Percentiles rank a stretch among this genome's conserved stretches.
Conservation (phyloP, 2,888 invertebrate species). For the Sepiola atlantica region DNA sequence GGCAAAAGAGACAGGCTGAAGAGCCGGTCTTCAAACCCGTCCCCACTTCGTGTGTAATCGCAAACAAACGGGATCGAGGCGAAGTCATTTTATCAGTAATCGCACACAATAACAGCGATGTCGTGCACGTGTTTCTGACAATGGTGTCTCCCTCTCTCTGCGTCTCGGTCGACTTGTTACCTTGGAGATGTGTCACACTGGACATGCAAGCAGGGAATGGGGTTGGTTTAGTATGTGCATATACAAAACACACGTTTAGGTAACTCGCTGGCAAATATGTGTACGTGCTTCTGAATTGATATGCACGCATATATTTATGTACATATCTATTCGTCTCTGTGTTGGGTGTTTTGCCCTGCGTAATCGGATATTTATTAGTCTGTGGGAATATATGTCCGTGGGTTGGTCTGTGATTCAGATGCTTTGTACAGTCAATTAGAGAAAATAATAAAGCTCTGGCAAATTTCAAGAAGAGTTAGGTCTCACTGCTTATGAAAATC, state of each 20-base stretch:
- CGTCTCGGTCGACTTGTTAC: conserved; percentile 32
- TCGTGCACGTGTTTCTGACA: conserved; percentile 32
- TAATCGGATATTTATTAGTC: not conserved
- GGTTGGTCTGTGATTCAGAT: not conserved
- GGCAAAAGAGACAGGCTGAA: not conserved
- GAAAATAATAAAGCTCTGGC: not conserved
- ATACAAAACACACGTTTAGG: not conserved
- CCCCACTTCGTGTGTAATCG: not conserved
- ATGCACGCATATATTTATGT: not conserved
- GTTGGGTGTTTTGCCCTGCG: not conserved
- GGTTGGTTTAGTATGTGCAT: not conserved
- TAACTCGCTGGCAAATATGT: not conserved
- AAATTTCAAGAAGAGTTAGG: not conserved
- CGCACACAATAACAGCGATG: conserved; percentile 6
- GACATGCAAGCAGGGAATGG: not conserved
- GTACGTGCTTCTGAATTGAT: not conserved
- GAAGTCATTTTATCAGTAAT: conserved; percentile 32
- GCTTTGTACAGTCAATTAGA: not conserved
- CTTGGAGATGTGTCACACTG: conserved; percentile 19
- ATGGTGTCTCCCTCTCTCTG: not conserved
- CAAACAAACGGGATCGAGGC: conserved; percentile 3
- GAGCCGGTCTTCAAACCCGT: not conserved
- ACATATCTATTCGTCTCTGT: not conserved
- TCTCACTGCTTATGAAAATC: not conserved
- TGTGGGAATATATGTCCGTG: not conserved